Percentiles rank a stretch among this genome's conserved stretches.
Evolutionary conservation across 2,888 invertebrate genomes (phyloP).

Genomic region (Xestia ashworthii): DNA sequence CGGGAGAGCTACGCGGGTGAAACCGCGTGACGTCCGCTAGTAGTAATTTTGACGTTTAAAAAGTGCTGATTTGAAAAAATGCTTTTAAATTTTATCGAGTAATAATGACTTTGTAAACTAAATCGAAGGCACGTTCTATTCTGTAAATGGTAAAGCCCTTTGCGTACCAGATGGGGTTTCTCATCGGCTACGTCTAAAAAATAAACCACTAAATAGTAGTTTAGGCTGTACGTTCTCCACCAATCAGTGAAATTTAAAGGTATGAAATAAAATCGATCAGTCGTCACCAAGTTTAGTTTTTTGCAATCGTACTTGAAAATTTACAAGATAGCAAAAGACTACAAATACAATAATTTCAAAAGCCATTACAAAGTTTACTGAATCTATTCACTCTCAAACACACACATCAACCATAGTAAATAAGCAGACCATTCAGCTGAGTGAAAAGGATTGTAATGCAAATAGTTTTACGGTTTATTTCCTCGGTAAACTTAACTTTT

Average conservation of each 20-base stretch:
- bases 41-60: background rate
- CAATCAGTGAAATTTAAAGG: background rate
- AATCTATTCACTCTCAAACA: background rate
- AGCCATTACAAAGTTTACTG: background rate
- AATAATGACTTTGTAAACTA: background rate
- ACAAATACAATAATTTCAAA: background rate
- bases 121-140: background rate
- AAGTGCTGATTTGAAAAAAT: background rate
- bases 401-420: conserved; percentile 24
- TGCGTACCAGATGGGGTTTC: background rate
- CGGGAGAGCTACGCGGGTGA: too few species aligned
- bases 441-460: conserved; percentile 52
- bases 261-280: background rate
- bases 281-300: background rate
- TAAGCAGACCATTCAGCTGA: conserved; percentile 31
- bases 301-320: background rate
- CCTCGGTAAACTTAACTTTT: conserved; percentile 46
- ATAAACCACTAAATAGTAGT: background rate
- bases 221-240: background rate
- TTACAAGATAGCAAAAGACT: background rate
- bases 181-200: background rate
- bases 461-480: conserved; percentile 62
- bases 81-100: background rate
- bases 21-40: too few species aligned
- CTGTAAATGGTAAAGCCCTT: background rate